Percentiles rank a stretch among this genome's conserved stretches.
Evolutionary conservation across 2,797 vertebrate species (phyloP).

Genomic region (Tokudaia tokunoshimensis): DNA sequence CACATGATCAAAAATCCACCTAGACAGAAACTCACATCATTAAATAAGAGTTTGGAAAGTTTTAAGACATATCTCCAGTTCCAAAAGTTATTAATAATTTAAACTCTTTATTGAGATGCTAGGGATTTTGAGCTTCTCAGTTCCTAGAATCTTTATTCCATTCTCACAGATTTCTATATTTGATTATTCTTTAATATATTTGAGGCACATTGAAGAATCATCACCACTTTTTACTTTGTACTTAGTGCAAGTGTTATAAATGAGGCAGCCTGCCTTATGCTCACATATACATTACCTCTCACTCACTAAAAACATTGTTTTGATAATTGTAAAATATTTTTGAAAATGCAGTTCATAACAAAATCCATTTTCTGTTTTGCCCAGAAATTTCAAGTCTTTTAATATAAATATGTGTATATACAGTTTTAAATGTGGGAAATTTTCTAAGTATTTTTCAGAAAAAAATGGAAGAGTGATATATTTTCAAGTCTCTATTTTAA

Average conservation of each 20-base stretch:
- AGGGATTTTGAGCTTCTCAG: background rate
- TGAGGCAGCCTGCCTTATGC: background rate
- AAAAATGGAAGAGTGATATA: background rate
- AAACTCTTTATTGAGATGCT: background rate
- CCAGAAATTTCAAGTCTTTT: background rate
- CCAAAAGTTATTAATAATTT: background rate
- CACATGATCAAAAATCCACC: background rate
- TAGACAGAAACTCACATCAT: background rate
- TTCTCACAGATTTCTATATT: too few relatives aligned
- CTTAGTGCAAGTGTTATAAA: background rate
- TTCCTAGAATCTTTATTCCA: background rate
- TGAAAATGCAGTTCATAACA: background rate
- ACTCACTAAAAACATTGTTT: background rate
- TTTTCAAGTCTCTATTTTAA: background rate
- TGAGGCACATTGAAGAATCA: background rate
- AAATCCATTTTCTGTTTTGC: background rate
- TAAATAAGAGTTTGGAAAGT: background rate
- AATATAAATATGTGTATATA: background rate
- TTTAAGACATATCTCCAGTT: background rate
- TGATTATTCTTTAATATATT: background rate
- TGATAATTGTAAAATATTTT: background rate
- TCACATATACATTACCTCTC: background rate
- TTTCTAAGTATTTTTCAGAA: background rate
- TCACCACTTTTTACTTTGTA: background rate
- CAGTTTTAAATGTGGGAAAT: background rate